phyloP scores from a whole-genome alignment of 2,888 invertebrate species.

The Limulus polyphemus region DNA sequence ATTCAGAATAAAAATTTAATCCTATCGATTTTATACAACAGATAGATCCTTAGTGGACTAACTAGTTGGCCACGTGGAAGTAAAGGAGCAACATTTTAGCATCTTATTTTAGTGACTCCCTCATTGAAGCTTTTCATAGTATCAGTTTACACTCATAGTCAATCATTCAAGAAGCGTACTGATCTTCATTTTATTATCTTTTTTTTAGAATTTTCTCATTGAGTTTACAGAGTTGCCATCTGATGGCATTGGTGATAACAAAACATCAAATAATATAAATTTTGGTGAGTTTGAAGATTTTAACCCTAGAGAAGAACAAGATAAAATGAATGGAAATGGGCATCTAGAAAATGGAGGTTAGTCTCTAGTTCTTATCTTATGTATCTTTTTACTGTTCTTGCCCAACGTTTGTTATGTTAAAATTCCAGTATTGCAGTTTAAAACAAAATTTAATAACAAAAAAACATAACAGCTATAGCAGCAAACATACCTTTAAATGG shows the following conservation, averaged over 20 bases:
- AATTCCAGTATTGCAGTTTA: too few relatives aligned
- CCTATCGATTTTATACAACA: too few relatives aligned
- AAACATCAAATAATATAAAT: constrained; percentile 43
- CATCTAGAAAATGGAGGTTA: neutral
- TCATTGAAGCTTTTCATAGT: neutral
- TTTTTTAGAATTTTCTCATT: constrained; percentile 13
- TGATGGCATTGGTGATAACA: constrained; percentile 33
- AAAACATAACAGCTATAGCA: too few relatives aligned
- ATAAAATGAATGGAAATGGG: constrained; percentile 28
- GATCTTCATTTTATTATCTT: neutral
- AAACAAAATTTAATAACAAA: too few relatives aligned
- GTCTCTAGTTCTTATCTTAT: too few relatives aligned
- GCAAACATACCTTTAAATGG: too few relatives aligned
- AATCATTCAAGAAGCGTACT: neutral
- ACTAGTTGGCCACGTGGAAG: too few relatives aligned
- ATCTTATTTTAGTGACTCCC: neutral
- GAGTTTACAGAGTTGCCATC: constrained; percentile 7
- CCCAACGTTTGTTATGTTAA: too few relatives aligned
- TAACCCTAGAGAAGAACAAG: constrained; percentile 74
- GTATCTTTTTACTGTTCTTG: too few relatives aligned
- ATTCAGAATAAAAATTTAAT: too few relatives aligned
- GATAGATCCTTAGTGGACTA: too few relatives aligned
- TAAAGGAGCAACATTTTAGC: too few relatives aligned
- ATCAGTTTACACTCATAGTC: neutral
- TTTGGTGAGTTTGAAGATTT: constrained; percentile 58